Evolutionary conservation across 2,797 vertebrate genomes (phyloP).

Genomic region (Acomys russatus): DNA sequence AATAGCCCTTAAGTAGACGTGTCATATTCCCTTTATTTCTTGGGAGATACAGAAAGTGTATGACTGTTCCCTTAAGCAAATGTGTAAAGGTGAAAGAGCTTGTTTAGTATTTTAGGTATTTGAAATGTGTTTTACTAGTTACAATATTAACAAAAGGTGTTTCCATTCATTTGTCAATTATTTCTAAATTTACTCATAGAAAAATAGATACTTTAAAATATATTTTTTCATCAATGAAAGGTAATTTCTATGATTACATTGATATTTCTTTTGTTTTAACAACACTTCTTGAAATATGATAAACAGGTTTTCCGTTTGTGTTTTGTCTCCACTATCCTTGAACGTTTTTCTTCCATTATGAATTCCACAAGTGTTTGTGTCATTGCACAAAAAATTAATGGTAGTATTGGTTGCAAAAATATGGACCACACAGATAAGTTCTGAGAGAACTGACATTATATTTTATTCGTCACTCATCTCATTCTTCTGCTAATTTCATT

Average conservation of each 20-base stretch:
- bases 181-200: background rate
- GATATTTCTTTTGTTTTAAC: background rate
- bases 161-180: background rate
- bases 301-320: background rate
- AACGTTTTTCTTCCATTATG: conserved; percentile 2
- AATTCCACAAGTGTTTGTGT: background rate
- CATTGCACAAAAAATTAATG: conserved; percentile 2
- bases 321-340: background rate
- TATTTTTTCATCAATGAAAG: background rate
- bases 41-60: background rate
- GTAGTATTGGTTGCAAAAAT: background rate
- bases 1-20: background rate
- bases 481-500: background rate
- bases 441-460: conserved; percentile 1
- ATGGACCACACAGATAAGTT: conserved; percentile 31
- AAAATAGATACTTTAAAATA: conserved; percentile 43
- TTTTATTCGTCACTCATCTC: background rate
- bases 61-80: background rate
- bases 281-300: conserved; percentile 8
- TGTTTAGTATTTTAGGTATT: background rate
- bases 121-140: background rate
- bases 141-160: background rate
- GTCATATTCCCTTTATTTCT: background rate
- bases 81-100: background rate
- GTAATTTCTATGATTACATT: background rate